These are phyloP conservation scores for Erythrolamprus reginae DNA, from an alignment of 2,113 vertebrate species.

Conservation along the genomic window DNA sequence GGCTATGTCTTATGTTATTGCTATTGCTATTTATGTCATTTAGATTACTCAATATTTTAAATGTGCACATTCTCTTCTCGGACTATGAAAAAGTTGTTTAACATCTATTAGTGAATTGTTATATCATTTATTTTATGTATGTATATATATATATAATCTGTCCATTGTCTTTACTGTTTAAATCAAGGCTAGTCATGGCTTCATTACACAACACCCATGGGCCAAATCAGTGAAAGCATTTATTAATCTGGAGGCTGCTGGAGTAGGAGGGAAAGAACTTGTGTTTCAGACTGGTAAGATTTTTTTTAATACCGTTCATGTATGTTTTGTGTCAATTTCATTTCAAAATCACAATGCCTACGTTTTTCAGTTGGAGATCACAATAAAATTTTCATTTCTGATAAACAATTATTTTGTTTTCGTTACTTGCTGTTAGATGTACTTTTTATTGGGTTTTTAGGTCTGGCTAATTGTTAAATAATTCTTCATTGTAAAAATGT, in stretches of 20 bases:
- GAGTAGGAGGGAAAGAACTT: constrained; percentile 97
- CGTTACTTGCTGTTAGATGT: background rate
- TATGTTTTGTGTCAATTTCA: background rate
- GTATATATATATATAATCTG: constrained; percentile 38
- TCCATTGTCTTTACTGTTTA: constrained; percentile 35
- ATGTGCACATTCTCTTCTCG: background rate
- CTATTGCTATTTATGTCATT: background rate
- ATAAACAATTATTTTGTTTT: background rate
- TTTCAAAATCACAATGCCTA: background rate
- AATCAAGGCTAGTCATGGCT: constrained; percentile 92
- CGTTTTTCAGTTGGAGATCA: background rate
- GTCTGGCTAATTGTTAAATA: background rate
- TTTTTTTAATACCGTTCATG: constrained; percentile 11
- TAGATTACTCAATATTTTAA: background rate
- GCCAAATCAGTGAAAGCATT: constrained; percentile 89
- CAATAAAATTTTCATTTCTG: background rate
- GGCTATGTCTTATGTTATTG: background rate
- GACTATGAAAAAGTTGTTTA: background rate
- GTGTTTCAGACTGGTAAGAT: constrained; percentile 95
- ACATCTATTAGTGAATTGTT: background rate
- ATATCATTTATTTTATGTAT: background rate
- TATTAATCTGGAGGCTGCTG: constrained; percentile 96
- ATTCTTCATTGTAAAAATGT: background rate
- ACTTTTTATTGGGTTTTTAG: background rate
- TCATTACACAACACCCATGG: constrained; percentile 96